Evolutionary conservation across 1,140 invertebrate species (phyloP).

Genomic region (Caenorhabditis latens): DNA sequence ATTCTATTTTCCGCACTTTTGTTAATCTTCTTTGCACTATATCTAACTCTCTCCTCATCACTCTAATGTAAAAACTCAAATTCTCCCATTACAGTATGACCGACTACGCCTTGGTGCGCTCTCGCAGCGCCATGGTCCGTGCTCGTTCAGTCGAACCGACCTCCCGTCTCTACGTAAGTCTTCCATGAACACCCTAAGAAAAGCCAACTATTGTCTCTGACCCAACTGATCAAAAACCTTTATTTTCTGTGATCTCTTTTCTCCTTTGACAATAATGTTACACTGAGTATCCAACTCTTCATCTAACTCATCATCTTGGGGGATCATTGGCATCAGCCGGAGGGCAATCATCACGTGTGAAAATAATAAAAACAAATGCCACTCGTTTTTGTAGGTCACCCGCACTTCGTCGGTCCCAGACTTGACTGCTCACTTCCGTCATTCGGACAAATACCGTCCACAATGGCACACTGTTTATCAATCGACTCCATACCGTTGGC

Average conservation of each 20-base stretch:
- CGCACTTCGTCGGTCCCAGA: conserved; percentile 66
- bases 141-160: conserved; percentile 10
- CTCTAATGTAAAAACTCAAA: not conserved
- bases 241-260: not conserved
- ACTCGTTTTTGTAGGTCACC: conserved; percentile 58
- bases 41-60: not conserved
- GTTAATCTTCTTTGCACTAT: too few relatives aligned
- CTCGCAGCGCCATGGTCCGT: conserved; percentile 54
- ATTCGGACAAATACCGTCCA: conserved; percentile 63
- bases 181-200: not conserved
- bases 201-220: not conserved
- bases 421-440: conserved; percentile 63
- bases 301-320: conserved; percentile 10
- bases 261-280: conserved; percentile 20
- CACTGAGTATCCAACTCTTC: conserved; percentile 13
- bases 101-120: conserved; percentile 61
- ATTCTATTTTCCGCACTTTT: too few relatives aligned
- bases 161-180: conserved; percentile 41
- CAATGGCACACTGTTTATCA: conserved; percentile 63
- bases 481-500: conserved; percentile 59
- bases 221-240: conserved; percentile 39
- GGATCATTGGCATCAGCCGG: conserved; percentile 17
- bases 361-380: conserved; percentile 43
- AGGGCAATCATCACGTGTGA: conserved; percentile 7
- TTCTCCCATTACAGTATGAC: conserved; percentile 57